Evolutionary conservation across 2,888 invertebrate species (phyloP), one percentile per base, ranked within the genome.

Genomic region (Lymantria monacha): DNA sequence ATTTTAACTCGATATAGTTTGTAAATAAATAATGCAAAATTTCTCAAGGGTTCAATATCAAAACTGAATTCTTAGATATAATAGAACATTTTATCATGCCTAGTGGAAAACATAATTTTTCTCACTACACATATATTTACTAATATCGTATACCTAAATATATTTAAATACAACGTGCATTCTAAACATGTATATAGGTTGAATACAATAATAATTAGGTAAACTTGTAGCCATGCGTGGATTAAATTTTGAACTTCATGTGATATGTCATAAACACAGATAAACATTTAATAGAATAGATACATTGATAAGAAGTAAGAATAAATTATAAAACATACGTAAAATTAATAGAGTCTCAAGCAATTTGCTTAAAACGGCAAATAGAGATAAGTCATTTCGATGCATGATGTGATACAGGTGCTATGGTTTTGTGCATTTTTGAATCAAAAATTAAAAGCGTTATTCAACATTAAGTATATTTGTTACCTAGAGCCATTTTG

Each of bases 181-280:
- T 85, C 88, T 90, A 90, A 86, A 90, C 87, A 90, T 74, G 84
- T 75, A 87, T 79, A 74, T 81, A 78, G 79, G 69, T 74, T 74
- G 70, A 77, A 76, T 81, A 82, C 76, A 77, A 22, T 81, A 83
- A 83, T 78, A 79, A 73, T 66, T 41, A 14, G 14, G 7, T 61
- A 72, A 72, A 85, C 76, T 79, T 78, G 73, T 85, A 87, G 89
- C 88, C 91, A 90, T 91, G 91, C 90, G 83, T 83, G 81, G 77
- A 63, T 74, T 74, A 74, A 72, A 70, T 70, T 74, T 68, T 71
- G 66, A 72, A 76, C 76, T 75, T 79, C 70, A 73, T 63, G 70
- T 81, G 76, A 74, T n/a, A 79, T 72, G 69, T 76, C 66, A 81
- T 75, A 76, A n/a, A 84, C 73, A 84, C 69, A 82, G 69, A 81